A percentile compares a stretch with the other conserved stretches of the same genome.
phyloP scores from a whole-genome alignment of 1,140 invertebrate genomes.

The Pemphigus obesinymphae region DNA sequence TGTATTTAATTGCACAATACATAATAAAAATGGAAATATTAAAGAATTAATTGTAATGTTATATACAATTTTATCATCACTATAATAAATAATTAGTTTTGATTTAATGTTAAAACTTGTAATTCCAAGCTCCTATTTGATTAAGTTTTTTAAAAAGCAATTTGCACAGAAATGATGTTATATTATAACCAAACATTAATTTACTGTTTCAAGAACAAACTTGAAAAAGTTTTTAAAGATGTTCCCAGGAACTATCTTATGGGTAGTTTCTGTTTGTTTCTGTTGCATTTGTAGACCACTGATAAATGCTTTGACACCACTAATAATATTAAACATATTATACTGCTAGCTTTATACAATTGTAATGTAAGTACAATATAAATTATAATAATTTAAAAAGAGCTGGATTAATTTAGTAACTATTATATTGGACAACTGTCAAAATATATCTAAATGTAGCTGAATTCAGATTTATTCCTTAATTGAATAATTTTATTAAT shows the following conservation, averaged over 20 bases:
- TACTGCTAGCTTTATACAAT: not conserved
- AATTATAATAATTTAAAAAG: not conserved
- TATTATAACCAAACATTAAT: constrained; percentile 11
- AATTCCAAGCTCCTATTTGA: not conserved
- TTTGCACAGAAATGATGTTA: constrained; percentile 5
- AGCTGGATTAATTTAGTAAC: not conserved
- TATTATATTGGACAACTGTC: not conserved
- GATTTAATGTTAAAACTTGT: no score
- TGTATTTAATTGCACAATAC: no score
- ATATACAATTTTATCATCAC: no score
- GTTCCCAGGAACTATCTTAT: constrained; percentile 74
- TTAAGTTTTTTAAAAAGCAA: not conserved
- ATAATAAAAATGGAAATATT: no score
- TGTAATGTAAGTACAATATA: not conserved
- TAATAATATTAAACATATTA: constrained; percentile 32
- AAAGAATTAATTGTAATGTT: no score
- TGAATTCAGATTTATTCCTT: not conserved
- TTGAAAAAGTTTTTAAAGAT: constrained; percentile 96
- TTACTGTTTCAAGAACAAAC: constrained; percentile 52
- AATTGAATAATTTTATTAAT: not conserved
- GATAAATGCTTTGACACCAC: constrained; percentile 41
- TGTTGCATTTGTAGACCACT: constrained; percentile 39
- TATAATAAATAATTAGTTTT: no score
- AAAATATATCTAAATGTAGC: not conserved
- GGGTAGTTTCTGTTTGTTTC: constrained; percentile 49